Evolutionary conservation across 2,888 invertebrate genomes (phyloP), one percentile per base, ranked within the genome.

Genomic region (Ernsta delagoae): DNA sequence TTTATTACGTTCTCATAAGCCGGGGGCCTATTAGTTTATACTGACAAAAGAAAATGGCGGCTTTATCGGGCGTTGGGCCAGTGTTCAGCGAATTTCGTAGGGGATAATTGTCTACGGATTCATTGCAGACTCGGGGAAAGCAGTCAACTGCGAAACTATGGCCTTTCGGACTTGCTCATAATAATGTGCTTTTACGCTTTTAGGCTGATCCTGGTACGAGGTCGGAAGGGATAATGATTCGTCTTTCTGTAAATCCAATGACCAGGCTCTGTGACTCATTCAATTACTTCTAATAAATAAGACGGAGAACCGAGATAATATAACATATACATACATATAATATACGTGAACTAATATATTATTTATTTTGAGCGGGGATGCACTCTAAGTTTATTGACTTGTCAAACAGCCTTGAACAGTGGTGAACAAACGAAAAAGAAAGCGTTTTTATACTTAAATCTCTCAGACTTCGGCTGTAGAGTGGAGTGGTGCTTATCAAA

Each of bases 1-100:
- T 73, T 74, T 74, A 70, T 70, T 70, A 66, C 69, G 70, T 74
- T 72, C 72, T 71, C 71, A 74, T 74, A 73, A 71, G 69, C 73
- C 64, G 34, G 57, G 57, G 48, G 57, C 56, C 67, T 64, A 64
- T 64, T 70, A 70, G 66, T 59, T 70, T 66, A 45, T 54, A 62
- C 53, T 60, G 59, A 65, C 70, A 53, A 70, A 63, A 60, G 63
- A 70, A 72, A 70, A 67, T 63, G 64, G 62, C 61, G 50, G 67
- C 56, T 70, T 66, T 72, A 68, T 68, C 68, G 68, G 48, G 48
- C 45, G 5, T 24, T 9, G 56, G 45, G 34, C 34, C 54, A 61
- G 36, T 64, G 53, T 56, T 67, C 61, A 67, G 67, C 54, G 61
- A 61, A 66, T 53, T 64, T 56, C 57, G 62, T 62, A 68, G 31